Base-by-base conservation (phyloP, 1,140 invertebrate species). In the Chlorops oryzae region DNA sequence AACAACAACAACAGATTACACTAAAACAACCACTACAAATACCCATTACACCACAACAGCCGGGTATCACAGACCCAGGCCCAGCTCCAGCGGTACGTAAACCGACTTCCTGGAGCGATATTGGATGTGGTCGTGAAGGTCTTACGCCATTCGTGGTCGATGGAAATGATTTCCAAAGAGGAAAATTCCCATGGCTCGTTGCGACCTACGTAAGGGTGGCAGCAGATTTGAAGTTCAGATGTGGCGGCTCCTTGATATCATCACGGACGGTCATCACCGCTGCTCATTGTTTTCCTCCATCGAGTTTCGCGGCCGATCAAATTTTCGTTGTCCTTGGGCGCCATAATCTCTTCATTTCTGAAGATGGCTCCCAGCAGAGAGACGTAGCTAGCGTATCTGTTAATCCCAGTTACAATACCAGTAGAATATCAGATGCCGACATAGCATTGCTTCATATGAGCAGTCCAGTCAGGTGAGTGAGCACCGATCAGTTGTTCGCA, bases 111-210 rank as follows among this genome's bases (percentile, higher is more conserved):
- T n/a, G n/a, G n/a, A n/a, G n/a, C n/a, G n/a, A n/a, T n/a, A 32
- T 9, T 32, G 28, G 9, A 9, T 32, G 28, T 15, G 28, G 46
- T 43, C 24, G 43, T 17, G 28, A 44, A 1, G 46, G 32, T 15
- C 46, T 48, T 3, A 39, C 47, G 6, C 50, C 55, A 1, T 28
- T 57, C 5, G 56, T 59, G n/a, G 22, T 80, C 9, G 81, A 81
- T 5, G 83, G 82, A 2, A 58, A 71, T 5, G 64, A 74, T 0
- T 69, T 80, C 2, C 57, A 66, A 2, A 63, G 75, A 4, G 83
- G 85, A 21, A 77, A 82, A 35, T 84, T 80, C 67, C 86, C 85
- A 0, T 88, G 85, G 85, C 69, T 85, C 44, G 80, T 78, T 0
- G 78, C 78, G 2, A 77, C 86, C 32, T 81, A 81, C 54, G 47